A percentile compares a stretch with the other conserved stretches of the same genome.
Conservation (phyloP, 2,797 vertebrate species). For the Polyboroides typus region DNA sequence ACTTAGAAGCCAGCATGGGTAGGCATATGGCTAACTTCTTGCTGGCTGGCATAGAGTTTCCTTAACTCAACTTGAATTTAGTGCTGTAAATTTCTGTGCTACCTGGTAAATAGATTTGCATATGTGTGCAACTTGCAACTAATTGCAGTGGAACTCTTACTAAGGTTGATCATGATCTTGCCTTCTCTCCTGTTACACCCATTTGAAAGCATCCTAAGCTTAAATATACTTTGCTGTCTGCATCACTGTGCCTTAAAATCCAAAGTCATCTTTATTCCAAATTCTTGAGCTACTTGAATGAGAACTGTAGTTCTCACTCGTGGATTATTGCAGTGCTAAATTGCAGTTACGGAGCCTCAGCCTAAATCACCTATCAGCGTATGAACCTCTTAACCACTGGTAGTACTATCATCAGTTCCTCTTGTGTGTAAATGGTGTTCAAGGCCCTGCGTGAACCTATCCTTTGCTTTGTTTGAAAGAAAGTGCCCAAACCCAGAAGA, state of each 20-base stretch:
- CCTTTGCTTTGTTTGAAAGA: background rate
- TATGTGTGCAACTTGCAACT: background rate
- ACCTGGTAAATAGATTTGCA: background rate
- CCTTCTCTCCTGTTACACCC: background rate
- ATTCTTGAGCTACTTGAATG: background rate
- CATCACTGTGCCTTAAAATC: background rate
- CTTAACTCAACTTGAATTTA: background rate
- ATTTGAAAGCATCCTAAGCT: background rate
- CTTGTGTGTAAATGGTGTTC: background rate
- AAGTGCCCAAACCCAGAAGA: background rate
- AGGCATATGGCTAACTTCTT: background rate
- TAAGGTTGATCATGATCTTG: background rate
- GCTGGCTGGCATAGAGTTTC: background rate
- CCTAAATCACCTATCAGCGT: background rate
- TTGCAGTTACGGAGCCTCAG: background rate
- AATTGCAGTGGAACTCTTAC: background rate
- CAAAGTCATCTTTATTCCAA: background rate
- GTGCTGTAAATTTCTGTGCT: background rate
- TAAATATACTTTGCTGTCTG: background rate
- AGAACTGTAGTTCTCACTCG: background rate
- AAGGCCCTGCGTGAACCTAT: background rate
- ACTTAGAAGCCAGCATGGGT: background rate
- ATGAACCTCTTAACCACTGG: background rate
- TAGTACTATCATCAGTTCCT: background rate
- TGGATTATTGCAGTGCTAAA: background rate